Percentiles rank a stretch among this genome's conserved stretches.
These are phyloP conservation scores for Clarias fuscus DNA, from an alignment of 2,797 vertebrate species.

Conservation along the genomic window DNA sequence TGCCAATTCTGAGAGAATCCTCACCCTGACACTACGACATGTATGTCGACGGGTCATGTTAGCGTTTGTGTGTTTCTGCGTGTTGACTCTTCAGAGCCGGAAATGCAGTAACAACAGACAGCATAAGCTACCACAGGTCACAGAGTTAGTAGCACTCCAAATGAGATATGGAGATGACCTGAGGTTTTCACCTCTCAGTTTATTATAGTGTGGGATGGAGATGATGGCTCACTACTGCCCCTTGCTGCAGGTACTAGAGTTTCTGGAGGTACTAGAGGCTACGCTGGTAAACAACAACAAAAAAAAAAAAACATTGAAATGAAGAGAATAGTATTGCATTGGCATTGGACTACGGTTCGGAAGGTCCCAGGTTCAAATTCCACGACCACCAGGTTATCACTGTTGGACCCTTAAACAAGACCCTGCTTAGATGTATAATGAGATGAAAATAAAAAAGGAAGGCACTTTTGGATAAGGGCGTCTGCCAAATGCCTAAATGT, in stretches of 20 bases:
- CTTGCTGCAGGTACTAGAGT: background rate
- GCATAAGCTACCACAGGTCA: slow-evolving; percentile 7
- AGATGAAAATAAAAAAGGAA: too few species aligned
- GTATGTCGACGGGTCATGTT: background rate
- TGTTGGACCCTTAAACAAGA: too few species aligned
- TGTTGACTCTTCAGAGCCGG: background rate
- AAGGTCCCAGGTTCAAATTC: too few species aligned
- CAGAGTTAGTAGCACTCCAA: background rate
- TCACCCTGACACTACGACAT: too few species aligned
- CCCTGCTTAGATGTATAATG: too few species aligned
- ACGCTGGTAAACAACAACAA: too few species aligned
- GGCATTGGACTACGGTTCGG: too few species aligned
- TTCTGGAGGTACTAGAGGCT: background rate
- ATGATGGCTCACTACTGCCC: background rate
- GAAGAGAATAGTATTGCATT: too few species aligned
- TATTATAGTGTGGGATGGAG: background rate
- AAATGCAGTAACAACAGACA: background rate
- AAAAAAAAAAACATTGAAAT: too few species aligned
- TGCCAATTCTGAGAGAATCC: background rate
- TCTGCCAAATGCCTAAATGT: too few species aligned
- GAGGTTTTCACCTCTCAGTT: background rate
- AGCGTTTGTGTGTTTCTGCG: background rate
- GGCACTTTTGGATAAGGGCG: too few species aligned
- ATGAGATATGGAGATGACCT: background rate
- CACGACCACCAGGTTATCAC: too few species aligned